Conservation (phyloP, 1,140 invertebrate species). For the Goniozus legneri region DNA sequence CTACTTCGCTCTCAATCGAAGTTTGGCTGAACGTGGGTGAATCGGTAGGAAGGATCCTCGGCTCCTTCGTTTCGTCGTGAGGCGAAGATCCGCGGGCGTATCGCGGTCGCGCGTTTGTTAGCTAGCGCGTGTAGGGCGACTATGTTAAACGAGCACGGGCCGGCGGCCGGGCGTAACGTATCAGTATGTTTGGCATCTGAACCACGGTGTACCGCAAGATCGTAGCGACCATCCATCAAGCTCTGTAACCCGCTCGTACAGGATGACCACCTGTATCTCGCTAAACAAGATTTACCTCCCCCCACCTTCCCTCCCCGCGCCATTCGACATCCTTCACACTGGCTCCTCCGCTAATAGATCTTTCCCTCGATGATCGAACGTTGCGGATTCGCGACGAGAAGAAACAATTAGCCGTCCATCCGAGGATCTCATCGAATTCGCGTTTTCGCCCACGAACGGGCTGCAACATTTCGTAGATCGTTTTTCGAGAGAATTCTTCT, state of each 20-base stretch:
- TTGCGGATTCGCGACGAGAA: conserved; percentile 9
- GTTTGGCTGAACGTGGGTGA: too few species aligned
- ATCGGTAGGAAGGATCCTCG: not conserved
- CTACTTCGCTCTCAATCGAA: too few species aligned
- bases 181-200: conserved; percentile 27
- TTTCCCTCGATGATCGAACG: not conserved
- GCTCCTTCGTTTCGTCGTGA: conserved; percentile 1
- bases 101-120: conserved; percentile 5
- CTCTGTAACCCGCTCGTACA: conserved; percentile 17
- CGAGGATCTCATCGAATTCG: conserved; percentile 1
- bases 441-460: too few species aligned
- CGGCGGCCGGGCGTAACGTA: not conserved
- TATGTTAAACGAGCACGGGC: not conserved
- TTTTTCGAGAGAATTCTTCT: too few species aligned
- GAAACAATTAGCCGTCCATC: conserved; percentile 17
- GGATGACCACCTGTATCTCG: conserved; percentile 25
- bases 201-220: conserved; percentile 24
- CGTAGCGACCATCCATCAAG: conserved; percentile 24
- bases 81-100: conserved; percentile 9
- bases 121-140: too few species aligned
- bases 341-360: not conserved
- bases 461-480: too few species aligned
- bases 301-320: too few species aligned
- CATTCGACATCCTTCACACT: too few species aligned
- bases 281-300: conserved; percentile 26